Evolutionary conservation across 2,888 invertebrate genomes (phyloP).

Genomic region (Meteorus cinctellus): DNA sequence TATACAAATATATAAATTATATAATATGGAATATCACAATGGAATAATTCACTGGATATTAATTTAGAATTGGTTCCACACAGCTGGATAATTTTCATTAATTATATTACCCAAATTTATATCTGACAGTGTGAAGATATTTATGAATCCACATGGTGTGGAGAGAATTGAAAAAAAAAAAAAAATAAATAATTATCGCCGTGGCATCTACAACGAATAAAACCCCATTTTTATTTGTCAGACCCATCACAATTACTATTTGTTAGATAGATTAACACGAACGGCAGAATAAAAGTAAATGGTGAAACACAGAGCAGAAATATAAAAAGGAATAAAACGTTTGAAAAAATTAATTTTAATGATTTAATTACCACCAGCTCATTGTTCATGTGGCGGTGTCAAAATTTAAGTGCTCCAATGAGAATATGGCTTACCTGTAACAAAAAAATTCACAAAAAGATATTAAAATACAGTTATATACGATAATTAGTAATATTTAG

Average conservation of each 20-base stretch:
- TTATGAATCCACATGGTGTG: background rate
- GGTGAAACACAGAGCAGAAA: constrained; percentile 14
- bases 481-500: background rate
- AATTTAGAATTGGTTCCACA: background rate
- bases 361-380: constrained; percentile 36
- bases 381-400: constrained; percentile 20
- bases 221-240: background rate
- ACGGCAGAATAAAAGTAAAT: background rate
- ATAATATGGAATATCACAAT: too few species aligned
- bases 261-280: background rate
- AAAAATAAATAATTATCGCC: background rate
- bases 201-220: background rate
- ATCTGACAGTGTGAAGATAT: background rate
- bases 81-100: constrained; percentile 7
- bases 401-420: constrained; percentile 11
- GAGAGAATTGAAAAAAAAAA: background rate
- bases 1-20: too few species aligned
- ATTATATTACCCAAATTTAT: constrained; percentile 1
- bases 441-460: constrained; percentile 52
- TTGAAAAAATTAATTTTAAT: constrained; percentile 22
- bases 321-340: background rate
- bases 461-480: constrained; percentile 8
- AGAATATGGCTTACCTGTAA: constrained; percentile 63
- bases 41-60: background rate
- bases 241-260: background rate